Conservation (phyloP, 2,888 invertebrate species). For the Oegoconia quadripuncta region DNA sequence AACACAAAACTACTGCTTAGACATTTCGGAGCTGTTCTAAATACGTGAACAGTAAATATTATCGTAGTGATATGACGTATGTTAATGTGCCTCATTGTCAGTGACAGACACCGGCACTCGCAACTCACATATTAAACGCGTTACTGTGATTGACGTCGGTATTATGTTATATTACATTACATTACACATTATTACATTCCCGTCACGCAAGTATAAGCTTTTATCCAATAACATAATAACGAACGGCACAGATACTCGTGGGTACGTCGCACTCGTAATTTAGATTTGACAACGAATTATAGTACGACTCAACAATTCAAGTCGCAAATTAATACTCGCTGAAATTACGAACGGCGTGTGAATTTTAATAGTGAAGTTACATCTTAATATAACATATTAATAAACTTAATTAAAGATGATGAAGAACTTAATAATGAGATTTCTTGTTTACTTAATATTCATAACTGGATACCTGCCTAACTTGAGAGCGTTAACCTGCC, state of each 20-base stretch:
- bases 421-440: not conserved
- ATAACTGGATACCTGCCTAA: not conserved
- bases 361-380: not conserved
- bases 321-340: conserved; percentile 25
- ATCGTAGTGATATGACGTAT: conserved; percentile 20
- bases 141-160: conserved; percentile 53
- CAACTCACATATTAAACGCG: conserved; percentile 51
- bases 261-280: conserved; percentile 63
- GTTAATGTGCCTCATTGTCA: conserved; percentile 27
- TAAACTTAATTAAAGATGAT: conserved; percentile 16
- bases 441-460: not conserved
- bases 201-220: conserved; percentile 29
- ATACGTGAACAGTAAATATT: conserved; percentile 8
- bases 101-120: conserved; percentile 28
- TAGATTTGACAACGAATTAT: conserved; percentile 54
- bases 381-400: conserved; percentile 1
- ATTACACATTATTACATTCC: conserved; percentile 13
- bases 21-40: not conserved
- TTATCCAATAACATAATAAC: conserved; percentile 60
- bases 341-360: not conserved
- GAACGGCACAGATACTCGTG: conserved; percentile 36
- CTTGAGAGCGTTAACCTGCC: too few relatives aligned
- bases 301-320: conserved; percentile 43
- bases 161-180: conserved; percentile 21
- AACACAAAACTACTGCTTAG: not conserved